Base-by-base conservation (phyloP, 2,113 vertebrate genomes). In the Gopherus evgoodei region DNA sequence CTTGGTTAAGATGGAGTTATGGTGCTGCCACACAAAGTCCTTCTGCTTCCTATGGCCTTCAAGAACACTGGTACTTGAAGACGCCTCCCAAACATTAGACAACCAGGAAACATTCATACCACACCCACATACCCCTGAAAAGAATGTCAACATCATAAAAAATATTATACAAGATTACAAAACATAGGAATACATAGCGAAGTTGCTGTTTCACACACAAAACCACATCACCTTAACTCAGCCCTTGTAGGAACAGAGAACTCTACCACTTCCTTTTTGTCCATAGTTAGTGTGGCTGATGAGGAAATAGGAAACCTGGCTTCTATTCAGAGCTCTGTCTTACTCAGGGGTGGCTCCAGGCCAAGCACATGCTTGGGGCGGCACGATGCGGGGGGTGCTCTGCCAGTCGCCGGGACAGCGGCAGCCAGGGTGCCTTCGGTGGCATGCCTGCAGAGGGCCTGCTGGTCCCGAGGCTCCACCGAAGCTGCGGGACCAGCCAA, bases 41-140 rank as follows among this genome's bases (percentile, higher is more conserved):
- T 19, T 89, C 38, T 87, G 2, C 3, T 90, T 3, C 47, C 42
- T 69, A 14, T 1, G 8, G 11, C 21, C 93, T 69, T 76, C 11
- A 65, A 44, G 42, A 42, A 10, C 25, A 62, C 4, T 54, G 82
- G 13, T 12, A 81, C 8, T 29, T 89, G 31, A 44, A 76, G n/a
- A 49, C 4, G 13, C 0, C 0, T 81, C 49, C 59, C 0, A 1
- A 25, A 3, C 35, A 44, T 13, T 84, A 69, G 31, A 35, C 38
- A 65, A 19, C 5, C 1, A 65, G 1, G 44, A 5, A 76, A 76
- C 24, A 12, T 25, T 76, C 42, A 76, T 42, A 25, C 27, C 27
- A 47, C 29, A 11, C 42, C 8, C 38, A 44, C 10, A 25, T 44
- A 47, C 12, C 6, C 12, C 25, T 78, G 75, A 47, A 42, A 78